These are phyloP conservation scores for Drosophila ogumai DNA, from an alignment of 1,140 invertebrate species.

Conservation along the genomic window DNA sequence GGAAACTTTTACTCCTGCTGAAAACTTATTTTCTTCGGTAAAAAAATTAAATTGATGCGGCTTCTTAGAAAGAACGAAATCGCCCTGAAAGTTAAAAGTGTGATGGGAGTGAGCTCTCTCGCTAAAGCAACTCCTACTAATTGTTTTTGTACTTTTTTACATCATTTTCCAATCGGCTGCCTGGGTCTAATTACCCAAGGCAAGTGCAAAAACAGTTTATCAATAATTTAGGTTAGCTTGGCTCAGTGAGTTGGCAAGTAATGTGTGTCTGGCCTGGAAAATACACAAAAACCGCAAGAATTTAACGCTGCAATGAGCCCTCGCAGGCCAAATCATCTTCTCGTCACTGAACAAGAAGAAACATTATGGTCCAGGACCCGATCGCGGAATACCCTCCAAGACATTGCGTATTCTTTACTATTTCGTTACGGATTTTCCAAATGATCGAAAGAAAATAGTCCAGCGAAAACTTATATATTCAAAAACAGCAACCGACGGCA, in stretches of 20 bases:
- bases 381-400: not conserved
- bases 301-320: constrained; percentile 65
- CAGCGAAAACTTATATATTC: too few species aligned
- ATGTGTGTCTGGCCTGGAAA: constrained; percentile 14
- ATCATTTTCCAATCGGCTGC: constrained; percentile 50
- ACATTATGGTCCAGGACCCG: not conserved
- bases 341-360: constrained; percentile 16
- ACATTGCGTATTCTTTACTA: not conserved
- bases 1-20: constrained; percentile 56
- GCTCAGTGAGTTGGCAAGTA: constrained; percentile 69
- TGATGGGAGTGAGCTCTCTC: not conserved
- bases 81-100: not conserved
- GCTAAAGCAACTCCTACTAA: not conserved
- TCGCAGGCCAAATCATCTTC: constrained; percentile 24
- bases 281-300: constrained; percentile 56
- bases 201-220: constrained; percentile 44
- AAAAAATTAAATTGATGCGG: constrained; percentile 62
- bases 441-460: too few species aligned
- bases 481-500: too few species aligned
- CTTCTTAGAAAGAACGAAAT: constrained; percentile 6
- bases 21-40: constrained; percentile 70
- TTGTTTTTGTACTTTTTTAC: constrained; percentile 29
- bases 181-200: constrained; percentile 35
- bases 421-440: not conserved
- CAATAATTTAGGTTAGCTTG: constrained; percentile 65